Evolutionary conservation across 92 coral and sea anemone species (phyloP).

Genomic region (Parazoanthus atlanticus): DNA sequence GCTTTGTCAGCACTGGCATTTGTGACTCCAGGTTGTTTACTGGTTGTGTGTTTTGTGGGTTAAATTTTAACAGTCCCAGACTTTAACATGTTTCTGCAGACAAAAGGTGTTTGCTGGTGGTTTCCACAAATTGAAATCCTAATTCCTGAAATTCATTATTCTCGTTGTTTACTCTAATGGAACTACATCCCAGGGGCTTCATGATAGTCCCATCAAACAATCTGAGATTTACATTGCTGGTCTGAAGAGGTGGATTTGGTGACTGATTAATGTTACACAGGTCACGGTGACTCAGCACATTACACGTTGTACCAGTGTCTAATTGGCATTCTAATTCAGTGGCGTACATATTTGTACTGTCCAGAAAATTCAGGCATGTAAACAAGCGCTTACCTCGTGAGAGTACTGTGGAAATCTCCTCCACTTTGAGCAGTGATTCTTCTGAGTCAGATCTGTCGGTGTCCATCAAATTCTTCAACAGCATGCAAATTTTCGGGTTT

Average conservation of each 20-base stretch:
- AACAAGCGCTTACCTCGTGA: constrained; percentile 43
- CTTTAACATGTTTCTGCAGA: constrained; percentile 54
- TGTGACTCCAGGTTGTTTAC: background rate
- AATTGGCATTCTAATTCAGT: constrained; percentile 35
- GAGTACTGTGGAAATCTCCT: constrained; percentile 29
- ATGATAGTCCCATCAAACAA: constrained; percentile 54
- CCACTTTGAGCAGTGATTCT: constrained; percentile 1
- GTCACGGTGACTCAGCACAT: constrained; percentile 39
- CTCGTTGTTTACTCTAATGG: background rate
- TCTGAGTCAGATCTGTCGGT: no score
- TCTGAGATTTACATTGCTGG: constrained; percentile 43
- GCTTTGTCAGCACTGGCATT: constrained; percentile 11
- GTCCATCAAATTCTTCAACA: constrained; percentile 6
- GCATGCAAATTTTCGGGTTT: constrained; percentile 15
- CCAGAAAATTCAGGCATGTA: constrained; percentile 24
- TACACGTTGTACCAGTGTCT: constrained; percentile 41
- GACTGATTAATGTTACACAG: constrained; percentile 35
- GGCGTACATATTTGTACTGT: background rate
- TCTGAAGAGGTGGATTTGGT: constrained; percentile 36
- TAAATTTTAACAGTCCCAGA: constrained; percentile 38
- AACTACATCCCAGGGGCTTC: constrained; percentile 37
- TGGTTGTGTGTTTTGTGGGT: background rate
- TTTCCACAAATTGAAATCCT: constrained; percentile 27
- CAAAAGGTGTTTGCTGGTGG: constrained; percentile 44
- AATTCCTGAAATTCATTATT: no score